Evolutionary conservation across 2,797 vertebrate species (phyloP), one percentile per base, ranked within the genome.

Genomic region (Meda fulgida): DNA sequence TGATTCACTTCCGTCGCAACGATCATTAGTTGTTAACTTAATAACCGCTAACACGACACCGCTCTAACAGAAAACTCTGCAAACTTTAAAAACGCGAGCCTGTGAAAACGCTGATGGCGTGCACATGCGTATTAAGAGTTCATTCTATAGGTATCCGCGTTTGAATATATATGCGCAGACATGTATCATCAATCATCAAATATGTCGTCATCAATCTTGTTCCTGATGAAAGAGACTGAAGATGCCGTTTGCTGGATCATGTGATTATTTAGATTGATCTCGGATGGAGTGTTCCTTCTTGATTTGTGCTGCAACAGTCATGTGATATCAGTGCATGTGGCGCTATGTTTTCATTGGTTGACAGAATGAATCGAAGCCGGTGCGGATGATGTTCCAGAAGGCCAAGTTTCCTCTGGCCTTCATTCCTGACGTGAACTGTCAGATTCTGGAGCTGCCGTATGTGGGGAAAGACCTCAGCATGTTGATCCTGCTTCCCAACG

Each of bases 401-500:
- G 84, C 84, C 0, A 93, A 11, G 3, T 97, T 96, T 87, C 94
- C 93, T 3, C 84, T 96, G n/a, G 88, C 92, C 34, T 95, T 87
- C 53, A 90, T 97, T 48, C 82, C 90, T 0, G 96, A 97, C 4
- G 48, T 88, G 8, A 72, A 79, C 75, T 95, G 94, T 26, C 93
- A 95, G 93, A 86, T 98, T 88, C 91, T 99, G 23, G 97, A 97
- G 92, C 80, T 99, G 34, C 97, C 96, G 0, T 99, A 97, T 6
- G 65, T 84, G 0, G 93, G 88, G 1, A 85, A 92, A 0, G 95
- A 97, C 10, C 91, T 98, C 60, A 97, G 97, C 89, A 96, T 98
- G 96, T 40, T 98, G 70, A 92, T 98, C 82, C 73, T 98, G 84
- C 95, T 99, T 5, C 97, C 97, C 0, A 84, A 93, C n/a, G 80